Evolutionary conservation across 2,888 invertebrate species (phyloP), one percentile per base, ranked within the genome.

Genomic region (Hydroisotoma schaefferi): DNA sequence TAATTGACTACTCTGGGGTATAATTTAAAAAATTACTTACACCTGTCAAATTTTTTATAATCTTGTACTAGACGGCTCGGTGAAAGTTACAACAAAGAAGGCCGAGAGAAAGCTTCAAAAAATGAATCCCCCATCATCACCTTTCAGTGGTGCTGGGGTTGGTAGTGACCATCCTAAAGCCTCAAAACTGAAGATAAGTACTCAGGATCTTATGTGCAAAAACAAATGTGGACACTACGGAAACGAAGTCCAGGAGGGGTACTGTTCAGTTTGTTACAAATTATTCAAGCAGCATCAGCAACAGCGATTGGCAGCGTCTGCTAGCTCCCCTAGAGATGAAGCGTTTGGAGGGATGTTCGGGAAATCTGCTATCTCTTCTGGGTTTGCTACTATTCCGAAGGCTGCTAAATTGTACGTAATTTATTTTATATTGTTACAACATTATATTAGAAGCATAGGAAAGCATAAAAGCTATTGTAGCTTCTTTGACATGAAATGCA

Each of bases 191-290:
- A 72, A 68, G 49, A 67, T 69, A 23, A 67, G 63, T 47, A 67
- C 68, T 18, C 60, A 63, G 46, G 94, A 94, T 77, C 79, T 97
- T 70, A 87, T 90, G 76, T 98, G 97, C 79, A 87, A 87, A 76
- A 90, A 88, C 80, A 92, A 94, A 37, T 99, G 98, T 79, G 97
- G 94, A 60, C 99, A 86, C 80, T 99, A 88, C 77, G 99, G 99
- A 25, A 98, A 97, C 78, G 90, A 93, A 8, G 91, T 94, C 75
- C 99, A 97, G 91, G 89, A 93, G 76, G 97, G 97, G 2, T 94
- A 93, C 77, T 99, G 99, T 78, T 98, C 98, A 47, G 90, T 93
- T 79, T 99, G 99, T 77, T 92, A 92, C 78, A 84, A 93, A 54
- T 89, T 92, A 73, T 84, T 85, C 73, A 81, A 87, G 76, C 85